Percentiles rank a stretch among this genome's conserved stretches.
These are phyloP conservation scores for Hippopotamyrus pictus DNA, from an alignment of 2,797 vertebrate genomes.

Conservation along the genomic window DNA sequence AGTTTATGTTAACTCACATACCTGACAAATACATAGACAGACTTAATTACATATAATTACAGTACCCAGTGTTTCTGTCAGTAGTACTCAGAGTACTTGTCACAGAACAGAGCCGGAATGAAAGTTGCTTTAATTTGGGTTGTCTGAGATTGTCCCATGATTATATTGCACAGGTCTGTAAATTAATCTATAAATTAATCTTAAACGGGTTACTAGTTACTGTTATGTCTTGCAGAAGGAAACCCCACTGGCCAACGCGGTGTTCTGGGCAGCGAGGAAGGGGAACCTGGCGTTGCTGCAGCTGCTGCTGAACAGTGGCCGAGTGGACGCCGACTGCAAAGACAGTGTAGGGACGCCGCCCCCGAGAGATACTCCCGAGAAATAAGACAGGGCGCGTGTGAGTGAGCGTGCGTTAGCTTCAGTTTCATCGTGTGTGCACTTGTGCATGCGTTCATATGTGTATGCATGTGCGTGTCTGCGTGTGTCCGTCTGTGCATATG, in stretches of 20 bases:
- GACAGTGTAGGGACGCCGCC: conserved; percentile 77
- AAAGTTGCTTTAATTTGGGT: not conserved
- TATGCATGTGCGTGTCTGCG: not conserved
- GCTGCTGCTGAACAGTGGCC: conserved; percentile 89
- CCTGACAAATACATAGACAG: not conserved
- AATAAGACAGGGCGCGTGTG: conserved; percentile 10
- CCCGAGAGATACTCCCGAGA: not conserved
- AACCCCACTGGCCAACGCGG: conserved; percentile 91
- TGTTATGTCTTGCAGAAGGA: conserved; percentile 72
- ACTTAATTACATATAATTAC: not conserved
- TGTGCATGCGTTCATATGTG: not conserved
- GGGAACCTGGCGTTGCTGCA: conserved; percentile 91
- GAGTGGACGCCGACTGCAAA: conserved; percentile 94
- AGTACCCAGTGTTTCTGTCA: not conserved
- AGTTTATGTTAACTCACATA: not conserved
- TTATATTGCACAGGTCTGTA: not conserved
- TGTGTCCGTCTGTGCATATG: not conserved
- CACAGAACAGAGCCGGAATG: not conserved
- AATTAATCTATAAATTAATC: not conserved
- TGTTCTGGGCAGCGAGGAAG: conserved; percentile 91
- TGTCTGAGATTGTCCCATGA: not conserved
- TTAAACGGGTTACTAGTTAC: not conserved
- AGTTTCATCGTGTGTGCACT: not conserved
- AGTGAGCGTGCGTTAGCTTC: conserved; percentile 29
- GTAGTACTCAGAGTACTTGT: not conserved